Evolutionary conservation across 2,113 vertebrate genomes (phyloP), one percentile per base, ranked within the genome.

Genomic region (Scartelaos histophorus): DNA sequence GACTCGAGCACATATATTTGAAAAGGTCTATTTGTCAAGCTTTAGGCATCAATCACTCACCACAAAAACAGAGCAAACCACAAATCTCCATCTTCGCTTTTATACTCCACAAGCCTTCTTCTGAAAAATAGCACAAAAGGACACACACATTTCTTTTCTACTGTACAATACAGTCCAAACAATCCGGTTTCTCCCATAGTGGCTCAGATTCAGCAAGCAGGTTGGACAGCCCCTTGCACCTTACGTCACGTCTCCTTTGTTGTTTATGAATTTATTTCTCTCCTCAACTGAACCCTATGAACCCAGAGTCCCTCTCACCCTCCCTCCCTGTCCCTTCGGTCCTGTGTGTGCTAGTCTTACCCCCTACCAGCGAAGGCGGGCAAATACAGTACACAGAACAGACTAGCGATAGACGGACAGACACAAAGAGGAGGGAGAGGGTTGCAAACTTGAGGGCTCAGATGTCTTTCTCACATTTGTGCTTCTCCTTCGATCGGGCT

Each of bases 221-320:
- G 88, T 91, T 70, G 88, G 92, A 91, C 91, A 84, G 86, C 90
- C 90, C 89, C 87, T 85, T 74, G 62, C 56, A 82, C 66, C 84
- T 93, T 92, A 94, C 93, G 92, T 94, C 93, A 92, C 82, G 49
- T 81, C 87, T 88, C 90, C 89, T 92, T 93, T 93, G 92, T 93
- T 92, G 92, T 93, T 93, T 91, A 92, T 93, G 90, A 90, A 93
- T 93, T 93, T 93, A 93, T 93, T 93, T 92, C 87, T 91, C 89
- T 89, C 88, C 91, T 90, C 83, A 89, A 82, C 84, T 92, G 91
- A 93, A 93, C 93, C 87, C 90, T 87, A 82, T 91, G 88, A 91
- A 91, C 90, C 84, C 89, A 75, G 79, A 15, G 79, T 66, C 81
- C 76, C 77, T 74, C 73, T 66, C 56, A 58, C 72, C 68, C 72